Conservation (phyloP, 2,888 invertebrate species). For the Thymelicus acteon region DNA sequence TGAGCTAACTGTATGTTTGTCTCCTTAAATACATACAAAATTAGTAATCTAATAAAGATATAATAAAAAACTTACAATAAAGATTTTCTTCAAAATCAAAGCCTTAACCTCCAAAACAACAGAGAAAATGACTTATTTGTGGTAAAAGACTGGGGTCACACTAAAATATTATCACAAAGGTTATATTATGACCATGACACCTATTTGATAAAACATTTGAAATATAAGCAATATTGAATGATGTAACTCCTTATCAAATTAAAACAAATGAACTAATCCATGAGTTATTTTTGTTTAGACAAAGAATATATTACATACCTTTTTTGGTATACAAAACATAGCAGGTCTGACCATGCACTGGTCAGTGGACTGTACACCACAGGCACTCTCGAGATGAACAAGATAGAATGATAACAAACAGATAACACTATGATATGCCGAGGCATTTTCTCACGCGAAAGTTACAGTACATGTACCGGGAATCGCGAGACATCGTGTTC, state of each 20-base stretch:
- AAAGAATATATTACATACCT: slow-evolving; percentile 58
- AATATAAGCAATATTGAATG: slow-evolving; percentile 4
- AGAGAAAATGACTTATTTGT: too few relatives aligned
- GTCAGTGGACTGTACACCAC: slow-evolving; percentile 50
- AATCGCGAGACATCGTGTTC: slow-evolving; percentile 48
- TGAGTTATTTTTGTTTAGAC: slow-evolving; percentile 36
- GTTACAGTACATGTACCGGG: slow-evolving; percentile 37
- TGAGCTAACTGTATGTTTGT: too few relatives aligned
- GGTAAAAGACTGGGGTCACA: background rate
- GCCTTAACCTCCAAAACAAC: too few relatives aligned
- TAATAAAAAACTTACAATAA: too few relatives aligned
- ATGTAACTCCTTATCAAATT: slow-evolving; percentile 38
- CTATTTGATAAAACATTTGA: slow-evolving; percentile 12
- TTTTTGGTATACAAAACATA: slow-evolving; percentile 76
- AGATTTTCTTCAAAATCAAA: too few relatives aligned
- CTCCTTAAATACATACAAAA: too few relatives aligned
- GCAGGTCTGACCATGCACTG: slow-evolving; percentile 47
- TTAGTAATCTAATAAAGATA: slow-evolving; percentile 2
- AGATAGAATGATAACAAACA: slow-evolving; percentile 69
- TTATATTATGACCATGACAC: slow-evolving; percentile 24
- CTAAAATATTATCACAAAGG: slow-evolving; percentile 19
- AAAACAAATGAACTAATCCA: slow-evolving; percentile 42
- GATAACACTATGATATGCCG: slow-evolving; percentile 76
- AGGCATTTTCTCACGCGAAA: slow-evolving; percentile 52
- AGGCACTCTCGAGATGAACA: slow-evolving; percentile 60